phyloP scores from a whole-genome alignment of 2,888 invertebrate species.

The Diogma glabrata region DNA sequence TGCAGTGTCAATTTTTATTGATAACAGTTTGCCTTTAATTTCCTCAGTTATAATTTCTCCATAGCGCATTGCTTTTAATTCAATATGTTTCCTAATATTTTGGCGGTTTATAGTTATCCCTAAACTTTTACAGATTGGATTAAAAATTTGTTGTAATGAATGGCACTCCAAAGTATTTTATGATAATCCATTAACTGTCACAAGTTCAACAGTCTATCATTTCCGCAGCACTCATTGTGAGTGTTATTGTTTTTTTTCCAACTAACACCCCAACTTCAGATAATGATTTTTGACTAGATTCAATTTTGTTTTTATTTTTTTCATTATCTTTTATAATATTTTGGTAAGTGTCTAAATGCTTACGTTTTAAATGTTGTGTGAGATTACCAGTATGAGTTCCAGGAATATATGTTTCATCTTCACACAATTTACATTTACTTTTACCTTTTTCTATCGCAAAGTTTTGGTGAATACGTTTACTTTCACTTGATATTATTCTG shows the following conservation, averaged over 20 bases:
- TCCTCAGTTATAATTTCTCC: constrained; percentile 1
- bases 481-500: neutral
- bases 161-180: neutral
- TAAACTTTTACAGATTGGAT: constrained; percentile 1
- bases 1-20: constrained; percentile 7
- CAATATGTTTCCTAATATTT: constrained; percentile 2
- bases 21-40: constrained; percentile 1
- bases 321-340: constrained; percentile 1
- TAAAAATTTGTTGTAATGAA: constrained; percentile 4
- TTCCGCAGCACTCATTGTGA: neutral
- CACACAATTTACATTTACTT: constrained; percentile 6
- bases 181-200: constrained; percentile 3
- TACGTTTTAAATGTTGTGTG: constrained; percentile 5
- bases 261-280: no score
- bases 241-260: neutral
- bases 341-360: constrained; percentile 4
- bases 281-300: no score
- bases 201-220: neutral
- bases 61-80: neutral
- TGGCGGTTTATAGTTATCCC: constrained; percentile 7
- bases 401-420: neutral
- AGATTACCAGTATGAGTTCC: constrained; percentile 4
- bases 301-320: neutral
- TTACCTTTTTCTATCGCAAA: neutral
- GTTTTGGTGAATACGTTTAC: constrained; percentile 1